Conservation (phyloP, 2,797 vertebrate genomes). For the Pteropus rufus region DNA sequence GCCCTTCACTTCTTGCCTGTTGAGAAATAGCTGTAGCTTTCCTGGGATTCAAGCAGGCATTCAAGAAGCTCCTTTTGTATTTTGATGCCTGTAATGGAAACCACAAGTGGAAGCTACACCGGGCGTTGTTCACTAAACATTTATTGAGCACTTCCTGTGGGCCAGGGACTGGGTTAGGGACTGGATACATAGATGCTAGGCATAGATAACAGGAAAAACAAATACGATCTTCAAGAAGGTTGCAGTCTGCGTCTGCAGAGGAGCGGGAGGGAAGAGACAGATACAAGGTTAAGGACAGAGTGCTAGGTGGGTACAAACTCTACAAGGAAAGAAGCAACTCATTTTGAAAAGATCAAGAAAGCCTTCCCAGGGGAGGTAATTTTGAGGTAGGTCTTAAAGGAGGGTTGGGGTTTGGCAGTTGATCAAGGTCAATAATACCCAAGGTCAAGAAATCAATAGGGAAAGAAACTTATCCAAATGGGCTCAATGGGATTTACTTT, state of each 20-base stretch:
- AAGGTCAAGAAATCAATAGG: not conserved
- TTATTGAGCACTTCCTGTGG: constrained; percentile 6
- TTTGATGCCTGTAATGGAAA: not conserved
- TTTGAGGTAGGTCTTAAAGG: not conserved
- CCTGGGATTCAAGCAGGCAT: not conserved
- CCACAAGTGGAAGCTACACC: not conserved
- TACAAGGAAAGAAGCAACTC: not conserved
- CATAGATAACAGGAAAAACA: constrained; percentile 13
- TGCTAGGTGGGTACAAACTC: not conserved
- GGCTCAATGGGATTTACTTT: not conserved
- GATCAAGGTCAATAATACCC: not conserved
- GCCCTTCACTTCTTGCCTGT: not conserved
- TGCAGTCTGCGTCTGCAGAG: not conserved
- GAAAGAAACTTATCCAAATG: not conserved
- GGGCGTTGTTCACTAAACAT: constrained; percentile 23
- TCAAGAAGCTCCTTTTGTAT: not conserved
- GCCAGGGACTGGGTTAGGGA: not conserved
- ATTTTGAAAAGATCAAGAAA: not conserved
- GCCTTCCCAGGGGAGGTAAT: not conserved
- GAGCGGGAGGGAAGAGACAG: not conserved
- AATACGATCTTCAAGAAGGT: not conserved
- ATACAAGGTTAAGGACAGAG: not conserved
- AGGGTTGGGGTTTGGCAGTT: not conserved
- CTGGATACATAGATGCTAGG: not conserved
- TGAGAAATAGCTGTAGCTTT: not conserved